Evolutionary conservation across 1,140 invertebrate genomes (phyloP), one percentile per base, ranked within the genome.

Genomic region (Ceratina australensis): DNA sequence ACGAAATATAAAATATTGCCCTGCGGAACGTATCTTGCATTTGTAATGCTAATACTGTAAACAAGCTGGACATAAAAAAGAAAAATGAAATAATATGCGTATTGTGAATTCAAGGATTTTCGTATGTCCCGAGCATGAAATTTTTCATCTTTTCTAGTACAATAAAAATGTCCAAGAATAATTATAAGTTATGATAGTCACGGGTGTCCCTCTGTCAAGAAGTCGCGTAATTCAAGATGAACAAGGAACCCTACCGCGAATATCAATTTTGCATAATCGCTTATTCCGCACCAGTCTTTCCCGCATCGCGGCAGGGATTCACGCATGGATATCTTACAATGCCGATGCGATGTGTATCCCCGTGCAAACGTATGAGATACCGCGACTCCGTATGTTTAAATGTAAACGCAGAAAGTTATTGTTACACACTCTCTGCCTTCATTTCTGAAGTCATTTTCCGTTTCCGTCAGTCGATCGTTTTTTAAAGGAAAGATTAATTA

Each of bases 241-340:
- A 65, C 61, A 22, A 8, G 60, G 28, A 67, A 66, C 72, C 72
- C 72, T 1, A 66, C 33, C 16, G 72, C 52, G 61, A 74, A 74
- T 67, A 74, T 52, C 61, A 66, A 74, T 67, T 74, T 65, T 65
- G 60, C 61, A 65, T 73, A 65, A 73, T 73, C 72, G 72, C 50
- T 12, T 72, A 72, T 72, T 72, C 59, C 42, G 3, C 22, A 12
- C 49, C 26, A 20, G 26, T 47, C 22, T 26, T 65, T 16, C 20
- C 61, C 26, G 2, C 12, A 54, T 74, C 72, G 20, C 60, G 60
- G 60, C 28, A 56, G 60, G 72, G 60, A 73, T 73, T 73, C 72
- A 24, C n/a, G 60, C 72, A 20, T 28, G 60, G n/a, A 65, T 73
- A 65, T 73, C 49, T 65, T n/a, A 54, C 26, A 56, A 65, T 20